A percentile compares a stretch with the other conserved stretches of the same genome.
phyloP scores from a whole-genome alignment of 2,113 vertebrate genomes.

The Oceanodroma tethys region DNA sequence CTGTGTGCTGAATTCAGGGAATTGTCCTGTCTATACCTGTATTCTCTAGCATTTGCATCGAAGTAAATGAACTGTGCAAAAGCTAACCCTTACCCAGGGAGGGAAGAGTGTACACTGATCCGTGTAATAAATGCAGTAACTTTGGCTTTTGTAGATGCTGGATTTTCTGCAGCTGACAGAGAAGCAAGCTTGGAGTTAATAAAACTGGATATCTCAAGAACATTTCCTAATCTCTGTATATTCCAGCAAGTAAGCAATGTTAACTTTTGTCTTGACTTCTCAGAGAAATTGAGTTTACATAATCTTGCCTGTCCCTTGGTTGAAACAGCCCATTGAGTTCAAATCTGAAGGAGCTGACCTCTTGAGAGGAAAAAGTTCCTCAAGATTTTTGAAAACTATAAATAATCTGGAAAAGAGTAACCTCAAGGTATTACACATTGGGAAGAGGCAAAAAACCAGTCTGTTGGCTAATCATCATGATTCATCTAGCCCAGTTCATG shows the following conservation, averaged over 20 bases:
- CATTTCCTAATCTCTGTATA: conserved; percentile 93
- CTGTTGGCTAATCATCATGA: neutral
- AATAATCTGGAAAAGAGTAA: neutral
- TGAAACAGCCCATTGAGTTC: neutral
- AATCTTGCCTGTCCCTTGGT: neutral
- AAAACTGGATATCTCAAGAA: conserved; percentile 96
- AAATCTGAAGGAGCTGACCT: neutral
- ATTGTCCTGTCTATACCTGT: neutral
- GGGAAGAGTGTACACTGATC: accelerated
- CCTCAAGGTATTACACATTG: neutral
- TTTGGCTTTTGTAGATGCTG: conserved; percentile 74
- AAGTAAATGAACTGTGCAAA: neutral
- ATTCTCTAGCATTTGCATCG: neutral
- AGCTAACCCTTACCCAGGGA: neutral
- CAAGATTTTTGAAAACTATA: neutral
- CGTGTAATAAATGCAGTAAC: neutral
- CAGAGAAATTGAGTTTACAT: neutral
- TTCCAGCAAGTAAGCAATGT: conserved; percentile 88
- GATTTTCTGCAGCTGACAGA: conserved; percentile 84
- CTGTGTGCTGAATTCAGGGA: neutral
- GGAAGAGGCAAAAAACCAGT: neutral
- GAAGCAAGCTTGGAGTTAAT: conserved; percentile 95
- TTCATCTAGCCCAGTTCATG: neutral
- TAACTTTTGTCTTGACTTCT: neutral
- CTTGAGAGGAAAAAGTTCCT: neutral